A percentile compares a stretch with the other conserved stretches of the same genome.
These are phyloP conservation scores for Alligator mississippiensis DNA, from an alignment of 2,113 vertebrate species.

Conservation along the genomic window DNA sequence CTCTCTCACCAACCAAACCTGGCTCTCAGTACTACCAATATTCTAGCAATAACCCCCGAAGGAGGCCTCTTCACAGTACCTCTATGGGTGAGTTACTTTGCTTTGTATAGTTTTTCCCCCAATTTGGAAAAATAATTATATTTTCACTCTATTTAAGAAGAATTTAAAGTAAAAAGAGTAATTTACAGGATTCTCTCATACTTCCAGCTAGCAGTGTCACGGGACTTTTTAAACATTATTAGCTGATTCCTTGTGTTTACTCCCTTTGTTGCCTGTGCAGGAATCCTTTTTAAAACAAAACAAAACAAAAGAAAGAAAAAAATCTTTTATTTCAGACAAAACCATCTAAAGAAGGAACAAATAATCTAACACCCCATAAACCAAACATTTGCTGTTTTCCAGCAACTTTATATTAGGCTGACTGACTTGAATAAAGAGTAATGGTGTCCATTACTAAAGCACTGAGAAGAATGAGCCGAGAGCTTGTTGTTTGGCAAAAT, in stretches of 20 bases:
- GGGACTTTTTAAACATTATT: neutral
- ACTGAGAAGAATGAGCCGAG: neutral
- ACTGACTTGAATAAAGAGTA: neutral
- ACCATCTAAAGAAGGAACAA: neutral
- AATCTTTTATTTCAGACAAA: neutral
- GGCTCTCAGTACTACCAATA: conserved; percentile 95
- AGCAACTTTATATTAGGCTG: neutral
- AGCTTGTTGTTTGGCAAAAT: neutral
- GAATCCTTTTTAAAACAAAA: neutral
- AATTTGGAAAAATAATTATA: neutral
- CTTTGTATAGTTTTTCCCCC: neutral
- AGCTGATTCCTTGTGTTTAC: neutral
- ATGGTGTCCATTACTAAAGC: neutral
- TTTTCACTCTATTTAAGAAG: neutral
- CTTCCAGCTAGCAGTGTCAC: neutral
- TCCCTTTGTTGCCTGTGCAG: neutral
- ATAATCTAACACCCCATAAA: neutral
- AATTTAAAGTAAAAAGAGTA: neutral
- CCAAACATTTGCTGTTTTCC: neutral
- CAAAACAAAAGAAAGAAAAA: neutral
- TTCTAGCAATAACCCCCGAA: conserved; percentile 90
- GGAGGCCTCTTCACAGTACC: conserved; percentile 90
- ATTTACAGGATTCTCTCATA: neutral
- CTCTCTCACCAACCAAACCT: conserved; percentile 92
- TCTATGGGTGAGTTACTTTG: conserved; percentile 87